These are phyloP conservation scores for Capitulum mitella DNA, from an alignment of 2,888 invertebrate species.

Conservation along the genomic window DNA sequence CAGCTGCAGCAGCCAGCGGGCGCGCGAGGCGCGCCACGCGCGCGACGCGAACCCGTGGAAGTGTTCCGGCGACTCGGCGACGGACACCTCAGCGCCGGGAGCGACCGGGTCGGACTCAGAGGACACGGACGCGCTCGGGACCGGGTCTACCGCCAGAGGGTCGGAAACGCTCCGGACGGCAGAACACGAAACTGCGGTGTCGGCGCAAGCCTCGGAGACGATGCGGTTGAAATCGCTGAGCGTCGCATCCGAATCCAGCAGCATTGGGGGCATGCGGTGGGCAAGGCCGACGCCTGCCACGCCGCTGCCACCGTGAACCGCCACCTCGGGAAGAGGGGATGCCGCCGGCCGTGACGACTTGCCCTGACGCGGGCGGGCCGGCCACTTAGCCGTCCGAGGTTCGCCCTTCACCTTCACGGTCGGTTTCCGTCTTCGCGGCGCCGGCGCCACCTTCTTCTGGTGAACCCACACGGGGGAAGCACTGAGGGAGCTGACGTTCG, in stretches of 20 bases:
- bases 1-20: slow-evolving; percentile 1
- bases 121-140: too few relatives aligned
- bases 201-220: too few relatives aligned
- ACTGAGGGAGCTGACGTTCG: not conserved
- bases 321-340: too few relatives aligned
- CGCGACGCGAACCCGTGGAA: not conserved
- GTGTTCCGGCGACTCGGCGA: not conserved
- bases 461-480: not conserved
- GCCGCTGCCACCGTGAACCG: too few relatives aligned
- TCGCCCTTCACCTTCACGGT: not conserved
- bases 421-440: not conserved
- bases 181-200: not conserved
- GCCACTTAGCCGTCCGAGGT: too few relatives aligned
- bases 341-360: too few relatives aligned
- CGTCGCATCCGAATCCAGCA: too few relatives aligned
- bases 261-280: too few relatives aligned
- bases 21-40: not conserved
- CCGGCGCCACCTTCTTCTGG: not conserved
- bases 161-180: not conserved
- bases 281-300: too few relatives aligned
- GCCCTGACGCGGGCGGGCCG: too few relatives aligned
- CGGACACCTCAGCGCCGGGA: not conserved
- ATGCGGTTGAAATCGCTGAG: too few relatives aligned
- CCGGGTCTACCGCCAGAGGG: not conserved
- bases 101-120: not conserved